Evolutionary conservation across 2,113 vertebrate species (phyloP), one percentile per base, ranked within the genome.

Genomic region (Callocephalon fimbriatum): DNA sequence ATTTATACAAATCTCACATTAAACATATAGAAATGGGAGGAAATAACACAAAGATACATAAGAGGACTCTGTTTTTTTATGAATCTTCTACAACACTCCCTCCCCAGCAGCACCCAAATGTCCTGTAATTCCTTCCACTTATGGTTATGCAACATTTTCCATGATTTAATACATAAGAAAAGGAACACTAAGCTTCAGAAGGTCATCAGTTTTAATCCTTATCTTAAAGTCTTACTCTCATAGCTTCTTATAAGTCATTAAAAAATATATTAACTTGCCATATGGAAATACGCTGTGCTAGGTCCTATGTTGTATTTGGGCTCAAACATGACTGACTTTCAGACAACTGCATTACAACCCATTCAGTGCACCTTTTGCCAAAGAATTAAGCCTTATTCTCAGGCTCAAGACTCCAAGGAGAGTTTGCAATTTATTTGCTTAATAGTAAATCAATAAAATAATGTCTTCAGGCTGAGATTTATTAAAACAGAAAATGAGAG

Each of bases 401-500:
- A 62, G 37, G 9, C 6, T 73, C n/a, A 42, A 86, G 47, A 37
- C 11, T 79, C 20, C 19, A 80, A 80, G 23, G 17, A 53, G 37
- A 92, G 66, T 80, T 76, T 81, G n/a, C 0, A 0, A 10, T 77
- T 73, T 90, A 53, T 50, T 70, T 61, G 47, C 67, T 62, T 83
- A 80, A 58, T 73, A 44, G 8, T 70, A 73, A 65, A 88, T 82
- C 66, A 83, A 48, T 79, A 35, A 90, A 82, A 90, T 20, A 51
- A 75, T 35, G 17, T 18, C 53, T 76, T 66, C 45, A 70, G 26
- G 44, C 32, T 35, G 42, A 88, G 40, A 77, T 86, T 37, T 74
- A 40, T 37, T 80, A 68, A 70, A 93, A 86, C 32, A 48, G 42
- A 88, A 95, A 86, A 83, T 77, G 80, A 83, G 15, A 73, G 4